Base-by-base conservation (phyloP, 1,140 invertebrate species). In the Saccostrea echinata region DNA sequence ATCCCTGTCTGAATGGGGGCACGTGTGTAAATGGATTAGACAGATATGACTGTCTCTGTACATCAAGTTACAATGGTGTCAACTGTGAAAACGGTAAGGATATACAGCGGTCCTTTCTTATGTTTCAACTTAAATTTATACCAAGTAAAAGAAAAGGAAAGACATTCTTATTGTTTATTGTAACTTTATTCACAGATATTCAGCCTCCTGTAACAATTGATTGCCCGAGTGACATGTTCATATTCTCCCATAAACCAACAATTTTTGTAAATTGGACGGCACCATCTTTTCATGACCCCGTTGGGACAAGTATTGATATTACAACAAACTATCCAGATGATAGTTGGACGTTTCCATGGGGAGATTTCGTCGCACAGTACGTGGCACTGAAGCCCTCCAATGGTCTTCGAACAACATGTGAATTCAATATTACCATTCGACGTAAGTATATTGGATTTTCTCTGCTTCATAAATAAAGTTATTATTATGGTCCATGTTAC, bases 1-100 rank as follows among this genome's bases (percentile, higher is more conserved):
- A 95, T 16, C 97, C 97, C 12, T 98, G 98, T 93, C 96, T 96
- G 51, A 96, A 97, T 86, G 96, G 96, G 1, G 97, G 97, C 0
- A 96, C 96, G 1, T 98, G 97, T 93, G 91, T 94, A 2, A 96
- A 97, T 93, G 93, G 96, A 11, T 96, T 96, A 83, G 97, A 96
- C 97, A 86, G 89, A 84, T 90, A 94, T 89, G 97, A 97, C 3
- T 98, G 98, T 94, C 93, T 93, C 1, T 98, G 98, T 91, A 18
- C 80, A 33, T n/a, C 81, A 18, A 93, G 93, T 13, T 93, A 84
- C 86, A 88, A 61, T 21, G 93, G 93, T 3, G 61, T 87, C 0
- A 90, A 91, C 83, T 93, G 93, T 86, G 92, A 93, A 85, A 83
- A 53, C 16, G 90, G 91, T 91, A 88, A 85, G 84, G 13, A 16